Conservation (phyloP, 1,140 invertebrate genomes). For the Drosophila tropicalis region DNA sequence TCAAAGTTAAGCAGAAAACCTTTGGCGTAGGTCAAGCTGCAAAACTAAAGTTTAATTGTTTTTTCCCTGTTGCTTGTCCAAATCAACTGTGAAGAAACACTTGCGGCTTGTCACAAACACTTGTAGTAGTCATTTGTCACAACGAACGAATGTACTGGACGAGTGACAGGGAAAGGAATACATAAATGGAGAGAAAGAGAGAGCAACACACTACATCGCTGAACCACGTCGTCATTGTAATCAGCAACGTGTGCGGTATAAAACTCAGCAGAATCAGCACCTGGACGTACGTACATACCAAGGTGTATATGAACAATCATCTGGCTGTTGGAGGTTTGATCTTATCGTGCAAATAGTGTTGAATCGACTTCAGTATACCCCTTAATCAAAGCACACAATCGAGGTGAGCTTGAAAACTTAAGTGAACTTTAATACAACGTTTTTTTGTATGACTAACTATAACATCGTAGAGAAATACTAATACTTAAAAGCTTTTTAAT, state of each 20-base stretch:
- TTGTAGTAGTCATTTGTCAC: constrained; percentile 77
- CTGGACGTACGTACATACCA: constrained; percentile 21
- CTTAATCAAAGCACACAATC: not conserved
- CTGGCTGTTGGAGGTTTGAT: constrained; percentile 50
- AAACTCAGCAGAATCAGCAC: constrained; percentile 51
- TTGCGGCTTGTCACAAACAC: constrained; percentile 80
- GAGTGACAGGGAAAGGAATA: constrained; percentile 13
- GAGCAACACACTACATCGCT: constrained; percentile 12
- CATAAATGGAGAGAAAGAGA: constrained; percentile 29
- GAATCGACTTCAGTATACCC: constrained; percentile 35
- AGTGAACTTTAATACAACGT: not conserved
- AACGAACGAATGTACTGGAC: constrained; percentile 51
- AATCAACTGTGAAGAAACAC: constrained; percentile 58
- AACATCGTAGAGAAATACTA: no score
- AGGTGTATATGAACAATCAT: constrained; percentile 29
- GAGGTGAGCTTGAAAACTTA: no score
- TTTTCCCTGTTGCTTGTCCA: constrained; percentile 64
- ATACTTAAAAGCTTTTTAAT: no score
- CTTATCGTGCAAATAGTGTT: constrained; percentile 49
- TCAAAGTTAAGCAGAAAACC: constrained; percentile 71
- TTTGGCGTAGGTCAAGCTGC: constrained; percentile 66
- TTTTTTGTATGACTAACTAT: no score
- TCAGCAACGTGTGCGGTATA: constrained; percentile 77
- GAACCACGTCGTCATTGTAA: constrained; percentile 72
- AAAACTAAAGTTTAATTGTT: constrained; percentile 72